Base-by-base conservation (phyloP, 2,113 vertebrate species). In the Physeter macrocephalus region DNA sequence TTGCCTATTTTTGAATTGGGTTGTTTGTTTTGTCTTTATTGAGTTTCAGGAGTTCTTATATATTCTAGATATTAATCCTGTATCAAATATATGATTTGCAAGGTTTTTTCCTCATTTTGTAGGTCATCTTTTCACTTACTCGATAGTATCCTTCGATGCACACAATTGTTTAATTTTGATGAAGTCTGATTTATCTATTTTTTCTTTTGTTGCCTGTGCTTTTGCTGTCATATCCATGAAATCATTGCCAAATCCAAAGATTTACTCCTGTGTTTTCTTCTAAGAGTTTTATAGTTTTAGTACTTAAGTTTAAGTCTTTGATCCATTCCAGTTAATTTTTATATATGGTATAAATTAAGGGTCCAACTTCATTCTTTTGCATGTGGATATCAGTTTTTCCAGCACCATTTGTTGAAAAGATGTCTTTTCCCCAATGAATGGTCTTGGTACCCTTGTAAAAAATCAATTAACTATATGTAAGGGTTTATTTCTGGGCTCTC, bases 381-480 rank as follows among this genome's bases (percentile, higher is more conserved):
- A 71, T 39, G 31, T 77, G n/a, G 11, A 34, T 86, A 67, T 13
- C 46, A 67, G 21, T 61, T 93, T 94, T 78, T 20, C 31, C 11
- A 54, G 23, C 17, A 94, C 21, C 21, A 54, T 95, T 90, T 93
- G 8, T 92, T 86, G 54, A 87, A 87, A 96, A 82, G n/a, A 31
- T 41, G 3, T 29, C 29, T 41, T 83, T 93, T 75, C 7, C 31
- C 31, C n/a, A 41, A n/a, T 72, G 66, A 59, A 78, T 90, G 13
- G 23, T 84, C 62, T 59, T 90, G 62, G 5, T 41, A 77, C 31
- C 49, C 6, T 92, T 66, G 59, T 87, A 17, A 67, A 89, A 92
- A 96, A 82, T 67, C 21, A 61, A 61, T 67, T 21, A 18, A 80
- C 31, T 43, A 11, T 39, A 59, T 75, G 27, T 75, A 75, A 62